These are phyloP conservation scores for Elgaria multicarinata DNA, from an alignment of 2,113 vertebrate genomes.

Conservation along the genomic window DNA sequence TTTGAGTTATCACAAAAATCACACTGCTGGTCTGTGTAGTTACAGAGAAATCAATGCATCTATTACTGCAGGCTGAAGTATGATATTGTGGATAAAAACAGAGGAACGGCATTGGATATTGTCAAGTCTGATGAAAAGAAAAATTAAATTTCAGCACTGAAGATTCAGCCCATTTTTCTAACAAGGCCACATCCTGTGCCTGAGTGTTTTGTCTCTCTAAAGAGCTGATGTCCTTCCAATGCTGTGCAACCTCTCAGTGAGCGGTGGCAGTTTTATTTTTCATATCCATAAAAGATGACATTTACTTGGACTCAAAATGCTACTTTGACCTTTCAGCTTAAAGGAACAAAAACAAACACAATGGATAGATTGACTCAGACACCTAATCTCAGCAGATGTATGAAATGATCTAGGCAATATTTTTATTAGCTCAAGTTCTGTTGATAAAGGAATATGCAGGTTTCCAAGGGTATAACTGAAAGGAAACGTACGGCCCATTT, in stretches of 20 bases:
- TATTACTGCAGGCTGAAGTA: background rate
- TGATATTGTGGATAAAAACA: background rate
- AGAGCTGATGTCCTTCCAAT: background rate
- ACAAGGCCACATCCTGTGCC: background rate
- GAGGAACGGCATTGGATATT: background rate
- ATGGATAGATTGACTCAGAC: background rate
- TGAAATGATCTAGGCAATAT: background rate
- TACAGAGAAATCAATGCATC: slow-evolving; percentile 11
- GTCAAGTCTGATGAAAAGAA: background rate
- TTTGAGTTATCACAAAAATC: background rate
- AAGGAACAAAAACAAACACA: background rate
- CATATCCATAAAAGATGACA: background rate
- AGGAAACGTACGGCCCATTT: background rate
- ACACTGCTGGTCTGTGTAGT: background rate
- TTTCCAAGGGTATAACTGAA: background rate
- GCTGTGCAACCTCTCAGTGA: background rate
- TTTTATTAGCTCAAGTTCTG: background rate
- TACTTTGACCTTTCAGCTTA: background rate
- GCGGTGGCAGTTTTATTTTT: background rate
- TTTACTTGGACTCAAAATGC: background rate
- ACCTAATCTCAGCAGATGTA: background rate
- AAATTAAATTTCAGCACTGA: background rate
- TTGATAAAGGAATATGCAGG: background rate
- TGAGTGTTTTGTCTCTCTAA: background rate
- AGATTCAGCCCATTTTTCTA: background rate